Percentiles rank a stretch among this genome's conserved stretches.
phyloP scores from a whole-genome alignment of 2,797 vertebrate genomes.

The Myotis myotis region DNA sequence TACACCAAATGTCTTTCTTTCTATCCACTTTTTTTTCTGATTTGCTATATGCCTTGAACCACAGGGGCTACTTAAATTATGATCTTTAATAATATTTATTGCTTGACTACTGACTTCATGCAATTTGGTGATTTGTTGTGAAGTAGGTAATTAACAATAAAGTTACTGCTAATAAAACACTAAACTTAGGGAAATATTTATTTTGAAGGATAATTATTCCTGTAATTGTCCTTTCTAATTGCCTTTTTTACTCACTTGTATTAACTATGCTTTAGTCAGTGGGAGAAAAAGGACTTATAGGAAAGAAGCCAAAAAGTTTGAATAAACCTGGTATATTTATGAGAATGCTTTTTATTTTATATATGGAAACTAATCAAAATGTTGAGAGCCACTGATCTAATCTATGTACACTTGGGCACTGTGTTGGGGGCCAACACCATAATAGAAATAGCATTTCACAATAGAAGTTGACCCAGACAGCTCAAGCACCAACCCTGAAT shows the following conservation, averaged over 20 bases:
- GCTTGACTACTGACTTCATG: not conserved
- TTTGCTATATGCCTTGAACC: not conserved
- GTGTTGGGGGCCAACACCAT: not conserved
- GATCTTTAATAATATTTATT: not conserved
- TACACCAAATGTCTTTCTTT: not conserved
- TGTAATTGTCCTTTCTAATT: not conserved
- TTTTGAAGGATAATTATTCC: not conserved
- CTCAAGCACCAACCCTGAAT: not conserved
- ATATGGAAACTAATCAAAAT: not conserved
- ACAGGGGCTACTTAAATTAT: not conserved
- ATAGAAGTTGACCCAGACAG: not conserved
- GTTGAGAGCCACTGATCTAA: not conserved
- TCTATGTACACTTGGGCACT: not conserved
- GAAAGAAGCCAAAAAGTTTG: not conserved
- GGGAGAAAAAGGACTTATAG: not conserved
- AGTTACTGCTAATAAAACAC: not conserved
- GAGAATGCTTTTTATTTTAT: not conserved
- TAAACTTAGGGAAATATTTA: not conserved
- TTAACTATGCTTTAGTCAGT: not conserved
- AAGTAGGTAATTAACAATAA: not conserved
- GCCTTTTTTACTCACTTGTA: not conserved
- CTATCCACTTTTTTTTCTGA: not conserved
- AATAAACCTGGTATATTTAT: not conserved
- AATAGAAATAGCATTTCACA: not conserved
- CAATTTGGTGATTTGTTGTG: not conserved